Conservation (phyloP, 2,888 invertebrate species). For the Pseudococcus longispinus region DNA sequence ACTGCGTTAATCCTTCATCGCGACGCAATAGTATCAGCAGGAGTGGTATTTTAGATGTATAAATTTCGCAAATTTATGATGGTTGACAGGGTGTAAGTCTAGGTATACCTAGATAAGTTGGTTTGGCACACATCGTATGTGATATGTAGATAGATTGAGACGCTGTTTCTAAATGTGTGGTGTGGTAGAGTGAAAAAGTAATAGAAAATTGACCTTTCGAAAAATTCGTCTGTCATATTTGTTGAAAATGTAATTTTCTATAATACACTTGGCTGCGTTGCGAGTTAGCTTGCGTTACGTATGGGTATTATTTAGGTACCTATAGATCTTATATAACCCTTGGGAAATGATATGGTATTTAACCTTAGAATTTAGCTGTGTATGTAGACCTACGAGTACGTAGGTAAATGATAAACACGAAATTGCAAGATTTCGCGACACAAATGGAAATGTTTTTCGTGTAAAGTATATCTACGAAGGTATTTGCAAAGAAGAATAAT, state of each 20-base stretch:
- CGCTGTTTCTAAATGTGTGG: neutral
- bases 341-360: slow-evolving; percentile 5
- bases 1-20: slow-evolving; percentile 19
- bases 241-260: neutral
- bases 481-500: neutral
- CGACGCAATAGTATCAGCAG: neutral
- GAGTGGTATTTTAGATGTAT: neutral
- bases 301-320: neutral
- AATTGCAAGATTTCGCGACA: neutral
- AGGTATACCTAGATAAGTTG: neutral
- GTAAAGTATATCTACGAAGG: neutral
- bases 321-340: neutral
- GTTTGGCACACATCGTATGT: neutral
- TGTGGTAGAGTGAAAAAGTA: neutral
- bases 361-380: neutral
- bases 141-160: neutral
- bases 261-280: neutral
- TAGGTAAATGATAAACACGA: neutral
- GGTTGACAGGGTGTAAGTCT: neutral
- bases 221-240: neutral
- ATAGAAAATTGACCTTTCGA: neutral
- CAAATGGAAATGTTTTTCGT: neutral
- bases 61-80: neutral
- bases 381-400: no score
- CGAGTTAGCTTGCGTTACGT: neutral